Percentiles rank a stretch among this genome's conserved stretches.
Evolutionary conservation across 2,797 vertebrate genomes (phyloP).

Genomic region (Rhodeus uyekii): DNA sequence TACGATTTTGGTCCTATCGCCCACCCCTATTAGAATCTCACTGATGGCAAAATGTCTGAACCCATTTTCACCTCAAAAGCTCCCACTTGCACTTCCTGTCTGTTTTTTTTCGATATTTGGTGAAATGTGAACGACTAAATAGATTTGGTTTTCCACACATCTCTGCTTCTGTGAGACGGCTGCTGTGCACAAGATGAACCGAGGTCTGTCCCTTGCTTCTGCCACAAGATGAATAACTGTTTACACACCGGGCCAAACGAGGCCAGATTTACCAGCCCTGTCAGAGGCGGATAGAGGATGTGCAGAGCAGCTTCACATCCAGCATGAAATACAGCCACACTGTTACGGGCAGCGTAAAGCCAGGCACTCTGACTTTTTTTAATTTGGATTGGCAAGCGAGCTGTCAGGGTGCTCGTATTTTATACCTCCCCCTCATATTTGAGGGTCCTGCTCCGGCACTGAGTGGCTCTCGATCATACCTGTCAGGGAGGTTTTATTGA

Average conservation of each 20-base stretch:
- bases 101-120: background rate
- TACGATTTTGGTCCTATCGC: too few species aligned
- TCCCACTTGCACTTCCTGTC: background rate
- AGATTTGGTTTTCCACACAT: constrained; percentile 24
- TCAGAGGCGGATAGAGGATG: constrained; percentile 38
- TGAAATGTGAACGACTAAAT: constrained; percentile 21
- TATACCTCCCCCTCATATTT: constrained; percentile 64
- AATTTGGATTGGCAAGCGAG: constrained; percentile 77
- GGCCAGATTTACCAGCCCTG: constrained; percentile 55
- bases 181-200: background rate
- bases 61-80: background rate
- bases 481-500: constrained; percentile 75
- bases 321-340: constrained; percentile 66
- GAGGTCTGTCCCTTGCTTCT: background rate
- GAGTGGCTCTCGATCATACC: constrained; percentile 78
- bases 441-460: constrained; percentile 65
- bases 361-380: constrained; percentile 72
- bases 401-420: constrained; percentile 61
- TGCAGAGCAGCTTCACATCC: constrained; percentile 20
- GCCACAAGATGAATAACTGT: constrained; percentile 54
- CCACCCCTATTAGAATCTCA: too few species aligned
- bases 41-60: background rate
- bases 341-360: constrained; percentile 65
- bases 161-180: background rate
- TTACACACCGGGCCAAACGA: constrained; percentile 45